phyloP scores from a whole-genome alignment of 35 echinoderm and acorn worm species.

The Ptychodera flava region DNA sequence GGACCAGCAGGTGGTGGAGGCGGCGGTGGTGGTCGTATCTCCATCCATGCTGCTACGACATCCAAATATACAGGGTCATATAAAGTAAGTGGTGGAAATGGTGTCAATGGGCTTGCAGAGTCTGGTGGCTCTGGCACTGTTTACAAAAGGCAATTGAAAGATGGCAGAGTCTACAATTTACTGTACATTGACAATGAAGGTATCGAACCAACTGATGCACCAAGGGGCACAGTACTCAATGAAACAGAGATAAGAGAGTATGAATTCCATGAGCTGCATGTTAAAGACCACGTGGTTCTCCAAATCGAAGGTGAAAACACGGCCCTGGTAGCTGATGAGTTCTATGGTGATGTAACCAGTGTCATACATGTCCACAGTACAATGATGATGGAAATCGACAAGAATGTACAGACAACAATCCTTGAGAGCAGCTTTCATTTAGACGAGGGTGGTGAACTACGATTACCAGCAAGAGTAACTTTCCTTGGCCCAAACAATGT shows the following conservation, averaged over 20 bases:
- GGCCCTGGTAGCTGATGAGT: slow-evolving; percentile 4
- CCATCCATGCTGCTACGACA: slow-evolving; percentile 16
- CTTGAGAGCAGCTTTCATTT: slow-evolving; percentile 68
- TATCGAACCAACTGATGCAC: not conserved
- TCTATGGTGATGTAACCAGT: slow-evolving; percentile 38
- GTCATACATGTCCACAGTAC: slow-evolving; percentile 57
- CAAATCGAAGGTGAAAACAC: slow-evolving; percentile 43
- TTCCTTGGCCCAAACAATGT: slow-evolving; percentile 62
- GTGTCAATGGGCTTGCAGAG: not conserved
- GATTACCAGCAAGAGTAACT: slow-evolving; percentile 58
- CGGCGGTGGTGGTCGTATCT: slow-evolving; percentile 71
- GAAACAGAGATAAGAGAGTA: slow-evolving; percentile 42
- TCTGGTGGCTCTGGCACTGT: slow-evolving; percentile 66
- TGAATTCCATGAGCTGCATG: slow-evolving; percentile 62
- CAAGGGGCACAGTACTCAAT: slow-evolving; percentile 36
- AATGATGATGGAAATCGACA: slow-evolving; percentile 61
- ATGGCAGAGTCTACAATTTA: slow-evolving; percentile 12
- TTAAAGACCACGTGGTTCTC: slow-evolving; percentile 39
- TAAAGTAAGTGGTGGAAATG: slow-evolving; percentile 42
- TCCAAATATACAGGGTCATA: slow-evolving; percentile 44
- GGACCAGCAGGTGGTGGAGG: slow-evolving; percentile 45
- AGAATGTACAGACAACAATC: slow-evolving; percentile 10
- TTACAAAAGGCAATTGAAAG: slow-evolving; percentile 19
- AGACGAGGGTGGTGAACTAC: slow-evolving; percentile 54
- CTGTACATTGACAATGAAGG: slow-evolving; percentile 59